Conservation (phyloP, 2,113 vertebrate genomes). For the Dipodomys stephensi region DNA sequence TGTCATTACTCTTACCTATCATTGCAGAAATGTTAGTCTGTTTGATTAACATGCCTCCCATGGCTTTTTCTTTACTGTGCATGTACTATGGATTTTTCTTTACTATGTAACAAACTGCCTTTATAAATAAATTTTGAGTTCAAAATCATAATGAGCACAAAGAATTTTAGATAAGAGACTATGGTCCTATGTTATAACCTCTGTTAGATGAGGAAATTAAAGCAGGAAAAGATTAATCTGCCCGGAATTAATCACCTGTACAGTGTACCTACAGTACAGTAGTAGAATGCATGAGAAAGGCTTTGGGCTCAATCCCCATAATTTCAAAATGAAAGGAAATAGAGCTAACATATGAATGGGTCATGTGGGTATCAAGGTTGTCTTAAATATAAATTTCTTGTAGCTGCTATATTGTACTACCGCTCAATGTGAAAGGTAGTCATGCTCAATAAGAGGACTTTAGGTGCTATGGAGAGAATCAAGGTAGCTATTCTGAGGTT, state of each 20-base stretch:
- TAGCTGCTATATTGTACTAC: not conserved
- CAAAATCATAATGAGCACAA: not conserved
- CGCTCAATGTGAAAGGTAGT: not conserved
- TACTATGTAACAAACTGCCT: not conserved
- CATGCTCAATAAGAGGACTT: not conserved
- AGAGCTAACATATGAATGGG: not conserved
- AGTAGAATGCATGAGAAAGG: not conserved
- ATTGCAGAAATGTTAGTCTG: not conserved
- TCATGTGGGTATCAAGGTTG: not conserved
- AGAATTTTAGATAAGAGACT: conserved; percentile 1
- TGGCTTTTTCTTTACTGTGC: not conserved
- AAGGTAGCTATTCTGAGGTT: not conserved
- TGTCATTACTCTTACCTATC: conserved; percentile 14
- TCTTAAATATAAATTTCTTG: not conserved
- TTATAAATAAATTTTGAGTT: conserved; percentile 49
- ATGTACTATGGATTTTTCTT: not conserved
- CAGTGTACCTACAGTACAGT: not conserved
- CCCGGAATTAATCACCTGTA: not conserved
- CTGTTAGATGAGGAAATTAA: not conserved
- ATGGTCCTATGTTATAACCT: not conserved
- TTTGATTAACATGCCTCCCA: not conserved
- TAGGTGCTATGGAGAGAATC: not conserved
- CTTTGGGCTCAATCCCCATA: not conserved
- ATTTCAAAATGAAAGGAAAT: not conserved
- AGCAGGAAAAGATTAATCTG: not conserved